Evolutionary conservation across 2,113 vertebrate genomes (phyloP), one percentile per base, ranked within the genome.

Genomic region (Peromyscus leucopus): DNA sequence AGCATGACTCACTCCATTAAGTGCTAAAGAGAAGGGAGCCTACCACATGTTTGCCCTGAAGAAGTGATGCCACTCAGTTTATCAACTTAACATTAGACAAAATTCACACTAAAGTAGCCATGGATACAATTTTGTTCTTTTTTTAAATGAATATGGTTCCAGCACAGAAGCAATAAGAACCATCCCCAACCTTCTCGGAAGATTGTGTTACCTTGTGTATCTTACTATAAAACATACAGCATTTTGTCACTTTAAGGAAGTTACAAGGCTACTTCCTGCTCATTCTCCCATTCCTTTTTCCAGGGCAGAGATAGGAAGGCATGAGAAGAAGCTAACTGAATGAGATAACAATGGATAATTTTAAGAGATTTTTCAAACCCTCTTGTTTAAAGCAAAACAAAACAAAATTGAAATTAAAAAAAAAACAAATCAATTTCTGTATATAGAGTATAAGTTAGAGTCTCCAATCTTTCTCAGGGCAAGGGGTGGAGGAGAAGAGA

Each of bases 301-400:
- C 26, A 16, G 7, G 0, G 1, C 1, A 24, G 3, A 31, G 26
- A 6, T 24, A 57, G 12, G 36, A 21, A 87, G 28, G 42, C 2
- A 19, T 5, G 2, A 76, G 9, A 42, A 51, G 22, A 76, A 36
- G 16, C 51, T 65, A 42, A 78, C 24, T 10, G 28, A 80, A 57
- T 59, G 13, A 9, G 36, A n/a, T 28, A 19, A 42, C 5, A 8
- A 55, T 51, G 67, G 6, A 17, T 11, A 36, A 51, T 55, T 95
- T 93, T 63, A 9, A 96, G 63, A 65, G 16, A 89, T 42, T 86
- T 36, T 95, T 91, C 5, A 76, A 55, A 78, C 4, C 2, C 24
- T 90, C 85, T 51, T 65, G 26, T 85, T 84, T 88, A 59, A 93
- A 12, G 26, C 65, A 65, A n/a, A 59, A 42, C 36, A 69, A 89